Base-by-base conservation (phyloP, 2,797 vertebrate genomes). In the Molossus alvarezi region DNA sequence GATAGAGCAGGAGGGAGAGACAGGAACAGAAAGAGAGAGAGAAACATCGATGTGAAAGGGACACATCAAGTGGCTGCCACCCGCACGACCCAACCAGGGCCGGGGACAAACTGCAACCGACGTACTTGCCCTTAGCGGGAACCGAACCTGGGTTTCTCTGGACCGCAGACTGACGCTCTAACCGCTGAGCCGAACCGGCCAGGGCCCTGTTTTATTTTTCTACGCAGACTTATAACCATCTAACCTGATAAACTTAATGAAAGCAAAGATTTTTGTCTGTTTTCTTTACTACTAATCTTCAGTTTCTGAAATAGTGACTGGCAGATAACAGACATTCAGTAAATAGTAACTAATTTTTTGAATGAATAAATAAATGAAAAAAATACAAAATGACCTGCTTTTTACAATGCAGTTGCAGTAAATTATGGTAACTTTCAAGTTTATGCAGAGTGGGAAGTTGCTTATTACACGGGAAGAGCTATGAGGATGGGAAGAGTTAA, bases 211-310 rank as follows among this genome's bases (percentile, higher is more conserved):
- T 94, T 76, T 71, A 12, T 45, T 88, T 82, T 69, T 85, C 86
- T 72, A 51, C 53, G 17, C 57, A 80, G 73, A 90, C 25, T 57
- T 80, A 33, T 45, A 73, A 85, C 10, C n/a, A 51, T 51, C 51
- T 25, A 93, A 58, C 37, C 37, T 80, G 65, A 80, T 60, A 41
- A 80, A 75, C 23, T 73, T 51, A 53, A 14, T n/a, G 20, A 85
- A 80, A n/a, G 11, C 86, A 90, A 25, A 29, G 23, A 33, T 85
- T 53, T 95, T 67, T 79, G 58, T 73, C 25, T 73, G 6, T 88
- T 57, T 85, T 80, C 14, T 72, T 88, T 90, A 64, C 57, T 13
- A 10, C 65, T 60, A n/a, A 73, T 90, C 29, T 20, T 17, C 71
- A 45, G 25, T 76, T 76, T 53, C 79, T 90, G 57, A 48, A 88